These are phyloP conservation scores for Cossypha dichroa DNA, from an alignment of 2,797 vertebrate species.

Conservation along the genomic window DNA sequence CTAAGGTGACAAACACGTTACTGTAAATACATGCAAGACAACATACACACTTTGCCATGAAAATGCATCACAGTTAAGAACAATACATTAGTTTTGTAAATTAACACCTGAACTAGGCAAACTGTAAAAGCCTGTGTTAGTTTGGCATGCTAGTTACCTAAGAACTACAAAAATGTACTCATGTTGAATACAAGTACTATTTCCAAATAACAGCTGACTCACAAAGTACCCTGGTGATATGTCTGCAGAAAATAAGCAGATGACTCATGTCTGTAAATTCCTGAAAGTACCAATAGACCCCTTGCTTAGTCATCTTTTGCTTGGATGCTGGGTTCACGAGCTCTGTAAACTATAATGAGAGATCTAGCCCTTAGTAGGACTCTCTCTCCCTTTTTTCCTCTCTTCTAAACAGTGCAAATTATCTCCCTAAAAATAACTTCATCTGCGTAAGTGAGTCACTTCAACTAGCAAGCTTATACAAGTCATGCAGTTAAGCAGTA, in stretches of 20 bases:
- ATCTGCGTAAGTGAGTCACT: slow-evolving; percentile 78
- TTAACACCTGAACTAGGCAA: slow-evolving; percentile 24
- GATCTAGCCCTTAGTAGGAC: slow-evolving; percentile 74
- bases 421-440: slow-evolving; percentile 82
- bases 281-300: slow-evolving; percentile 80
- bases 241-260: slow-evolving; percentile 78
- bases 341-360: slow-evolving; percentile 78
- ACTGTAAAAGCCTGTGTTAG: slow-evolving; percentile 33
- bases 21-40: background rate
- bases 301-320: slow-evolving; percentile 81
- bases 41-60: background rate
- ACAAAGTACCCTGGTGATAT: slow-evolving; percentile 71
- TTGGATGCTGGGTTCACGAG: slow-evolving; percentile 79
- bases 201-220: slow-evolving; percentile 80
- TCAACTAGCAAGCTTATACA: slow-evolving; percentile 73
- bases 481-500: slow-evolving; percentile 62
- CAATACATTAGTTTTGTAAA: background rate
- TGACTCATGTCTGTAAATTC: slow-evolving; percentile 82
- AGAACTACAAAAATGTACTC: slow-evolving; percentile 53
- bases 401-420: slow-evolving; percentile 78
- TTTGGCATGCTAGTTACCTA: slow-evolving; percentile 50
- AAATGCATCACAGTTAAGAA: slow-evolving; percentile 2
- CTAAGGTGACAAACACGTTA: background rate
- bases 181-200: slow-evolving; percentile 64
- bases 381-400: slow-evolving; percentile 63